Base-by-base conservation (phyloP, 2,888 invertebrate genomes). In the Sialis fuliginosa region DNA sequence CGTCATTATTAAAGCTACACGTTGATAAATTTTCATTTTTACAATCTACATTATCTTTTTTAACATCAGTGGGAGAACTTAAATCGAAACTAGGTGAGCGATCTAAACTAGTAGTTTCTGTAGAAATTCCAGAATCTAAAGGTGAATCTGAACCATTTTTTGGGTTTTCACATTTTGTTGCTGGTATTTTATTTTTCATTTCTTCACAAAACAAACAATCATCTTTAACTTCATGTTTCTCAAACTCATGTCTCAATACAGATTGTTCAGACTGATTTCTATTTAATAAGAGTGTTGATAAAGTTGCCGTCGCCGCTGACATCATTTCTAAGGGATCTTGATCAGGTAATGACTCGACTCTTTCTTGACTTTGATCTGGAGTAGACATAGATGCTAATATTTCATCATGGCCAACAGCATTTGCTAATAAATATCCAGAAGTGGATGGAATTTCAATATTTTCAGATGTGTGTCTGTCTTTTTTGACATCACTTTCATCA, bases 21-120 rank as follows among this genome's bases (percentile, higher is more conserved):
- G 68, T 48, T 65, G 62, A 43, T 60, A 45, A 35, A 22, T 22
- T 22, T 22, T 22, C 22, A 22, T 22, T 22, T 22, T 22, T 22
- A 22, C 22, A 22, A 22, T 22, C 22, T 10, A 37, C n/a, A 42
- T 13, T 42, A 6, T 39, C 42, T 22, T 10, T 45, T 42, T 37
- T 49, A 41, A 22, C 39, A 5, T 45, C 45, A 10, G 9, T 45
- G 8, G 41, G 39, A 6, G 13, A 9, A 9, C 35, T 37, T 42
- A 68, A 62, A 48, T 77, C 75, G 2, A 73, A 64, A 49, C 74
- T 77, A 1, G 77, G 77, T 7, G 76, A 75, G 56, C 76, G 64
- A 59, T 77, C 77, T 56, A 81, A 62, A 55, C 80, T 80, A 33
- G 81, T 80, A 52, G 79, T 81, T 60, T 81, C 81, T 30, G 81